Percentiles rank a stretch among this genome's conserved stretches.
phyloP scores from a whole-genome alignment of 2,113 vertebrate species.

The Erpornis zantholeuca region DNA sequence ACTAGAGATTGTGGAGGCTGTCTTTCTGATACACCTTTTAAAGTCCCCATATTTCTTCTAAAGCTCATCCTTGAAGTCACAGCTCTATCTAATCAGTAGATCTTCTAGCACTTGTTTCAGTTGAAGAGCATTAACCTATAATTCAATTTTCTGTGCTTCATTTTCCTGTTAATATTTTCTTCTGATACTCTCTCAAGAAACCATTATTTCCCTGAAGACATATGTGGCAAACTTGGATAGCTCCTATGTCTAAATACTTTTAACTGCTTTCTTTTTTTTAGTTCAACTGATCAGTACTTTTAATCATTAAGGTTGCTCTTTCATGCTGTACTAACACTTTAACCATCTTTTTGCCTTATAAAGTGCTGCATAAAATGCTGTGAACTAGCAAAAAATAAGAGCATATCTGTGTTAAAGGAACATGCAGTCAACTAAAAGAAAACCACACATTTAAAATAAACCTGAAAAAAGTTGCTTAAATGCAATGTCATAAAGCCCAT shows the following conservation, averaged over 20 bases:
- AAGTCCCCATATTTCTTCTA: neutral
- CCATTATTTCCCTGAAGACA: neutral
- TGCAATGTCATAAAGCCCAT: neutral
- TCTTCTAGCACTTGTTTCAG: neutral
- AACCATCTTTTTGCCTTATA: neutral
- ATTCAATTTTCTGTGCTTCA: neutral
- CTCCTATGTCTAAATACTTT: neutral
- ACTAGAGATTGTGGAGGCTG: neutral
- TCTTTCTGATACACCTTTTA: neutral
- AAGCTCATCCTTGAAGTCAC: neutral
- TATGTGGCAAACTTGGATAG: neutral
- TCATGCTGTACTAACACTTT: neutral
- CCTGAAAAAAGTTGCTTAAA: neutral
- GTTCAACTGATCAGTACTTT: neutral
- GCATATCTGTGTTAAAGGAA: neutral
- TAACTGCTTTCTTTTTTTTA: neutral
- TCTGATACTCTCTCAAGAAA: neutral
- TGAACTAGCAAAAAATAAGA: neutral
- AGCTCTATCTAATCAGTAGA: neutral
- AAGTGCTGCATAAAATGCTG: neutral
- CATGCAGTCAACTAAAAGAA: neutral
- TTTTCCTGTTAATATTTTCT: neutral
- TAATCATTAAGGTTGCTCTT: neutral
- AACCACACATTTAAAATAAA: neutral
- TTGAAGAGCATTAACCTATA: neutral